Evolutionary conservation across 1,140 invertebrate genomes (phyloP).

Genomic region (Tachypleus tridentatus): DNA sequence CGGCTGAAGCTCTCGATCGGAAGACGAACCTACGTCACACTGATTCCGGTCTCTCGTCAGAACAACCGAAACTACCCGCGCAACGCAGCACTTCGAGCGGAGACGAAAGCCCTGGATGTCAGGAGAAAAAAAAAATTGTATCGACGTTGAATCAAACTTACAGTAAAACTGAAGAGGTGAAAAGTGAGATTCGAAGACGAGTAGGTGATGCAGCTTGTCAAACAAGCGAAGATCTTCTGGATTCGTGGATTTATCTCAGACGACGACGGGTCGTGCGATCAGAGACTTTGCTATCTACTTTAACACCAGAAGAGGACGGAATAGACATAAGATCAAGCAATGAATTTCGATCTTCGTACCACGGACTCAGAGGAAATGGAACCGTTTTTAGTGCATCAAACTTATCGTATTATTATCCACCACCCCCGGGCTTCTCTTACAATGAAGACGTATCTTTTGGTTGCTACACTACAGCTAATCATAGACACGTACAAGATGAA

Average conservation of each 20-base stretch:
- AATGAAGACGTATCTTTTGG: not conserved
- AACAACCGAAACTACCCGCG: constrained; percentile 5
- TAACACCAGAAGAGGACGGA: constrained; percentile 14
- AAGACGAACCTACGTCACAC: constrained; percentile 18
- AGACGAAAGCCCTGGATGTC: constrained; percentile 7
- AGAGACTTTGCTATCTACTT: constrained; percentile 8
- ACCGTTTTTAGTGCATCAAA: not conserved
- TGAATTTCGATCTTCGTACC: not conserved
- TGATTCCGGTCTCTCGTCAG: constrained; percentile 5
- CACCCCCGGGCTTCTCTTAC: not conserved
- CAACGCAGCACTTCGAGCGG: constrained; percentile 13
- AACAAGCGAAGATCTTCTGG: constrained; percentile 22
- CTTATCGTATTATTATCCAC: no score
- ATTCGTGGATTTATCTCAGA: constrained; percentile 18
- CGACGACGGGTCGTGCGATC: constrained; percentile 13
- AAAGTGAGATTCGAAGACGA: not conserved
- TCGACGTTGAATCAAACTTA: constrained; percentile 18
- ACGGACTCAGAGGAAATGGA: not conserved
- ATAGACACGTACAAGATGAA: not conserved
- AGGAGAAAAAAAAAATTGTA: constrained; percentile 15
- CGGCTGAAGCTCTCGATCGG: constrained; percentile 26
- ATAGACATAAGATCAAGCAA: not conserved
- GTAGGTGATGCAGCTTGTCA: constrained; percentile 20
- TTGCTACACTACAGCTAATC: not conserved
- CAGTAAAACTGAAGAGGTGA: constrained; percentile 14